Percentiles rank a stretch among this genome's conserved stretches.
These are phyloP conservation scores for Botia almorhae DNA, from an alignment of 2,797 vertebrate genomes.

Conservation along the genomic window DNA sequence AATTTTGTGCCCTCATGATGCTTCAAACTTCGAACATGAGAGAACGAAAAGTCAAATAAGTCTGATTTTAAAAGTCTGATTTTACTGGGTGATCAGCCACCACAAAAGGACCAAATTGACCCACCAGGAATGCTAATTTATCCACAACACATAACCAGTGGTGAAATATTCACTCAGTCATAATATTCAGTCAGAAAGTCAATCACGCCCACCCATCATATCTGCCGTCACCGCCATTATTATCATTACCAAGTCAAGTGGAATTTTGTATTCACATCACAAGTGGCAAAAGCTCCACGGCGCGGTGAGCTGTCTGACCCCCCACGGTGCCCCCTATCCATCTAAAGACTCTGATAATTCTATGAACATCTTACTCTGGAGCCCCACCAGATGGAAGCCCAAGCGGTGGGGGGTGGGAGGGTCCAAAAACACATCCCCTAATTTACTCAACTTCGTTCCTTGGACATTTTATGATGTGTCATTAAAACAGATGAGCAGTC, in stretches of 20 bases:
- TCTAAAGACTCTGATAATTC: constrained; percentile 52
- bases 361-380: constrained; percentile 23
- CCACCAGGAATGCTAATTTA: too few species aligned
- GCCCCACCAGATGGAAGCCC: constrained; percentile 55
- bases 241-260: constrained; percentile 48
- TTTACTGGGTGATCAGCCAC: too few species aligned
- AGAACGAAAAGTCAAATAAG: neutral
- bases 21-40: neutral
- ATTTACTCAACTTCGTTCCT: constrained; percentile 50
- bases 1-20: too few species aligned
- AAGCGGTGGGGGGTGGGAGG: constrained; percentile 31
- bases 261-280: constrained; percentile 50
- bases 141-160: neutral
- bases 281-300: constrained; percentile 31
- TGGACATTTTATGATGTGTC: constrained; percentile 55
- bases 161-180: neutral
- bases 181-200: neutral
- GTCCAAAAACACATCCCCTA: constrained; percentile 51
- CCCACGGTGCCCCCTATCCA: constrained; percentile 53
- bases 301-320: constrained; percentile 41
- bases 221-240: constrained; percentile 39
- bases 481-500: constrained; percentile 62
- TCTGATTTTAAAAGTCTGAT: too few species aligned
- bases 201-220: constrained; percentile 28
- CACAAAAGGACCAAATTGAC: too few species aligned